Conservation (phyloP, 2,113 vertebrate species). For the Progne subis region DNA sequence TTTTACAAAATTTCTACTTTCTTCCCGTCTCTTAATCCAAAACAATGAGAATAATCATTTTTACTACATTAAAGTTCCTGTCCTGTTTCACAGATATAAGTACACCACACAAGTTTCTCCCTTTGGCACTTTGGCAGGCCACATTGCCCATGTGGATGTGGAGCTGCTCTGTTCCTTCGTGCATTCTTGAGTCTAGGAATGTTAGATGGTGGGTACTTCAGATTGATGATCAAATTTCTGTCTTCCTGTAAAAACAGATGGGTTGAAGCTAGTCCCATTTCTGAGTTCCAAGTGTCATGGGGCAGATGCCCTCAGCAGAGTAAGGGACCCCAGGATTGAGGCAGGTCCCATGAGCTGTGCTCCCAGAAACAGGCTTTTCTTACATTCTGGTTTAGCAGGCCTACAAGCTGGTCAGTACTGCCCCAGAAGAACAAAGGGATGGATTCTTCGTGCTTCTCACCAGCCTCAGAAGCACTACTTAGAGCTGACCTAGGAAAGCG, state of each 20-base stretch:
- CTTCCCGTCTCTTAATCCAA: background rate
- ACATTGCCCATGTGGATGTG: accelerated
- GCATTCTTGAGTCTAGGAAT: accelerated
- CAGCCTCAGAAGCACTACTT: background rate
- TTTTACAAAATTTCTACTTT: background rate
- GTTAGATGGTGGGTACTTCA: background rate
- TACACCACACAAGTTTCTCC: accelerated
- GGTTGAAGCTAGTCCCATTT: background rate
- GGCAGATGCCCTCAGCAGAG: background rate
- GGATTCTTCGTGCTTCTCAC: accelerated
- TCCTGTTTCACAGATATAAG: background rate
- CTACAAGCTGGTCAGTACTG: too few relatives aligned
- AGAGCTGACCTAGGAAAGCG: accelerated
- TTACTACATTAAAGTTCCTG: background rate
- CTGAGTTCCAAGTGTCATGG: background rate
- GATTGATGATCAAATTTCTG: background rate
- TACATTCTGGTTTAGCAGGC: accelerated
- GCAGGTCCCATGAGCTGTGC: accelerated
- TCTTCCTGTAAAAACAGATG: background rate
- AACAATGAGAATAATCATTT: background rate
- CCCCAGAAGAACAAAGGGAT: too few relatives aligned
- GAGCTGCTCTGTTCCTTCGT: background rate
- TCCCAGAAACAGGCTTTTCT: background rate
- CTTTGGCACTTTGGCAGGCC: background rate
- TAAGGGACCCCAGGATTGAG: accelerated